Percentiles rank a stretch among this genome's conserved stretches.
phyloP scores from a whole-genome alignment of 2,797 vertebrate genomes.

The Catharus ustulatus region DNA sequence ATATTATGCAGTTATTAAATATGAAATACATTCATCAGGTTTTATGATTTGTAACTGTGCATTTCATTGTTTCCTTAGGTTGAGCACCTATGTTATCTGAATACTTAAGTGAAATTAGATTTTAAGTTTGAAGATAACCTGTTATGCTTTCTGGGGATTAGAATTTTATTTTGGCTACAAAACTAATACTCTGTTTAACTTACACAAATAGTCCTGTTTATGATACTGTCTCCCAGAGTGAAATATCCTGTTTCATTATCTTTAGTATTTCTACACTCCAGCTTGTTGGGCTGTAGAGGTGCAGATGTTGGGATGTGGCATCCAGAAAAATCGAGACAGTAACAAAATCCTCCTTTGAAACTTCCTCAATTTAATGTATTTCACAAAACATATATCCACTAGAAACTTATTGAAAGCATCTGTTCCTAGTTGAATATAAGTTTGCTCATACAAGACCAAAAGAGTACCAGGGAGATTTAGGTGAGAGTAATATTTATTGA shows the following conservation, averaged over 20 bases:
- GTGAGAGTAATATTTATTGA: neutral
- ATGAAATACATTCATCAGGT: neutral
- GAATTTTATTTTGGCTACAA: neutral
- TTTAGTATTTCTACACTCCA: neutral
- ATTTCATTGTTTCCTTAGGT: neutral
- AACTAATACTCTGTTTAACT: neutral
- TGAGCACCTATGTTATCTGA: neutral
- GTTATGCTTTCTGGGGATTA: neutral
- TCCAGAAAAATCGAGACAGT: neutral
- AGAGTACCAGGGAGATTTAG: neutral
- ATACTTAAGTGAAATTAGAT: neutral
- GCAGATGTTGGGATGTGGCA: neutral
- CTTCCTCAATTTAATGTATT: neutral
- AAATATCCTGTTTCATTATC: neutral
- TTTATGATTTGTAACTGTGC: neutral
- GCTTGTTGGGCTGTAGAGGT: neutral
- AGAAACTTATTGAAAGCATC: neutral
- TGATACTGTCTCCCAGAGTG: neutral
- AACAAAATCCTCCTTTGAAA: neutral
- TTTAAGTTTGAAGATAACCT: neutral
- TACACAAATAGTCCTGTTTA: neutral
- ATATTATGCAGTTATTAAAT: neutral
- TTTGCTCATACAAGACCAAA: neutral
- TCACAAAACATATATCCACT: neutral
- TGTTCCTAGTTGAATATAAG: neutral